Evolutionary conservation across 2,113 vertebrate species (phyloP), one percentile per base, ranked within the genome.

Genomic region (Sinocyclocheilus rhinocerous): DNA sequence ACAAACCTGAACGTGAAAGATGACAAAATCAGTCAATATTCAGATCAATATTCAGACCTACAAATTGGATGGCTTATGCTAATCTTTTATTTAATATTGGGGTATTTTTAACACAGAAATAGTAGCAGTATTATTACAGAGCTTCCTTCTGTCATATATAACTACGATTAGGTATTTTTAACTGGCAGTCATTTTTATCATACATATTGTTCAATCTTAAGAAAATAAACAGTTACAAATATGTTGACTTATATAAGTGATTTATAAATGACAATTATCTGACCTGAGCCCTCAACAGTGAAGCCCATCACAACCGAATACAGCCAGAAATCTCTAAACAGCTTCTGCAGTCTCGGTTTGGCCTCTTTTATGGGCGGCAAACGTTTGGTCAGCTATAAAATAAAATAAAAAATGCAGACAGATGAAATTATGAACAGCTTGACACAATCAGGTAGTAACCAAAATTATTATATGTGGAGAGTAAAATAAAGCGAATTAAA

Each of bases 231-330:
- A 42, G 69, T 36, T 42, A 12, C 36, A 22, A 22, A 42, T 42
- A 42, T 42, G 18, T 72, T 22, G 36, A 20, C 33, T 39, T 39
- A 39, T 20, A 42, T 0, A 42, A 42, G 10, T 39, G 18, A 72
- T 36, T 36, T 20, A 79, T 39, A 79, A 59, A 59, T 13, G 33
- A 59, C 26, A 79, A n/a, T 12, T 29, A 33, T 82, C 83, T 39
- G 95, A 99, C 98, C 98, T 95, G 98, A 99, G 36, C 97, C 98
- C 86, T 99, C 98, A 87, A 99, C 97, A 1, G 98, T 97, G 50
- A 99, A 99, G 6, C 98, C 98, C 98, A 99, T 99, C 86, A 99
- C 96, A 3, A 99, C 98, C 0, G 98, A 99, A 91, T 99, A 99
- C 26, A 99, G 94, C 98, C 98, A 99, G 91, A 99, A 99, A 91